Percentiles rank a stretch among this genome's conserved stretches.
phyloP scores from a whole-genome alignment of 92 coral and sea anemone species.

The Anthopleura xanthogrammica region DNA sequence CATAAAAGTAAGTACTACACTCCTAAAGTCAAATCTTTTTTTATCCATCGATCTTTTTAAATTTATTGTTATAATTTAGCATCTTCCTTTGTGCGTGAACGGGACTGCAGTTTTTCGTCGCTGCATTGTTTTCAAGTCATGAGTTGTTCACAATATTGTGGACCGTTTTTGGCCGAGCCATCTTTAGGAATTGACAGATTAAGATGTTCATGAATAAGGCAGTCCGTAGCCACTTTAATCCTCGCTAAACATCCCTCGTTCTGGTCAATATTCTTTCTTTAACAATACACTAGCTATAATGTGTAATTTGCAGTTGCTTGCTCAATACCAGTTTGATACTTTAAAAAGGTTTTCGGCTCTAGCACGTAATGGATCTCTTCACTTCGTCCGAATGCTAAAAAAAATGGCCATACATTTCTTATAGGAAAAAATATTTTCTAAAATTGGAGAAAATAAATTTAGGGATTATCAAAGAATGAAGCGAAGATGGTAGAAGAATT shows the following conservation, averaged over 20 bases:
- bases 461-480: background rate
- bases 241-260: background rate
- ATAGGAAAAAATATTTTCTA: background rate
- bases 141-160: background rate
- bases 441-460: background rate
- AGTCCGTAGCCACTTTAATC: background rate
- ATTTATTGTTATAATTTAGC: background rate
- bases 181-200: background rate
- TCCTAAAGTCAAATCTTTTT: no score
- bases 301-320: background rate
- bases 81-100: background rate
- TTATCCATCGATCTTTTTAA: background rate
- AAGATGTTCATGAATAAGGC: background rate
- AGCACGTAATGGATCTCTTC: no score
- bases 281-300: background rate
- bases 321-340: background rate
- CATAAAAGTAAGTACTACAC: constrained; percentile 48
- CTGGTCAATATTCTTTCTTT: background rate
- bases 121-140: background rate
- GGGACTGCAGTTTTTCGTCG: background rate
- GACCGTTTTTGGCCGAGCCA: background rate
- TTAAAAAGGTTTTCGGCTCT: background rate
- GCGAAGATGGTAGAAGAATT: background rate
- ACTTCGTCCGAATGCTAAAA: no score
- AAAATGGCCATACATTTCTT: no score